These are phyloP conservation scores for Drosophila takahashii DNA, from an alignment of 1,140 invertebrate genomes.

Conservation along the genomic window DNA sequence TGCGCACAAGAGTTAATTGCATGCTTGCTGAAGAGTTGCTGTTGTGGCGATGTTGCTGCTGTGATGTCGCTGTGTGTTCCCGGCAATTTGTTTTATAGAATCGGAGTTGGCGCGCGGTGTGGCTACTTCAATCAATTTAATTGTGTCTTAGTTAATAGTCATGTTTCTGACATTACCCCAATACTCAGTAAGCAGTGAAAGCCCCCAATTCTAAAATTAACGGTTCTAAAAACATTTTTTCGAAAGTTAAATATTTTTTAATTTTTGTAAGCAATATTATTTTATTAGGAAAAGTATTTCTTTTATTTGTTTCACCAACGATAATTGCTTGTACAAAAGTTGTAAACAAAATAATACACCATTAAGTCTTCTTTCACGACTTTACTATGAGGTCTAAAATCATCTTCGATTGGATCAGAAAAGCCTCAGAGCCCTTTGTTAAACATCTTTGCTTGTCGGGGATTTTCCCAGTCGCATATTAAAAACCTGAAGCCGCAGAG, in stretches of 20 bases:
- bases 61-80: constrained; percentile 16
- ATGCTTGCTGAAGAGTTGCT: constrained; percentile 80
- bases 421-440: too few species aligned
- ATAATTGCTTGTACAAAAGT: too few species aligned
- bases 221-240: too few species aligned
- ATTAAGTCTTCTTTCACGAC: too few species aligned
- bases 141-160: constrained; percentile 47
- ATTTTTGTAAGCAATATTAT: too few species aligned
- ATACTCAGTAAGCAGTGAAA: neutral
- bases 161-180: constrained; percentile 4
- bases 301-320: too few species aligned
- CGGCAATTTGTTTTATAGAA: constrained; percentile 76
- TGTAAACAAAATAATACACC: too few species aligned
- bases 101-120: constrained; percentile 72
- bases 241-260: too few species aligned
- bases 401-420: too few species aligned
- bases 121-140: constrained; percentile 84
- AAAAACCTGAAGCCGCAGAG: neutral
- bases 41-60: constrained; percentile 26
- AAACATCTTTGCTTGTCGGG: neutral
- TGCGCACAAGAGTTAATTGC: constrained; percentile 83
- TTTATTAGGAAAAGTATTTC: too few species aligned
- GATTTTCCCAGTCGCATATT: neutral
- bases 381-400: too few species aligned
- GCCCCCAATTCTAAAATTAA: neutral